A percentile compares a stretch with the other conserved stretches of the same genome.
These are phyloP conservation scores for Penaeus chinensis DNA, from an alignment of 1,140 invertebrate species.

Conservation along the genomic window DNA sequence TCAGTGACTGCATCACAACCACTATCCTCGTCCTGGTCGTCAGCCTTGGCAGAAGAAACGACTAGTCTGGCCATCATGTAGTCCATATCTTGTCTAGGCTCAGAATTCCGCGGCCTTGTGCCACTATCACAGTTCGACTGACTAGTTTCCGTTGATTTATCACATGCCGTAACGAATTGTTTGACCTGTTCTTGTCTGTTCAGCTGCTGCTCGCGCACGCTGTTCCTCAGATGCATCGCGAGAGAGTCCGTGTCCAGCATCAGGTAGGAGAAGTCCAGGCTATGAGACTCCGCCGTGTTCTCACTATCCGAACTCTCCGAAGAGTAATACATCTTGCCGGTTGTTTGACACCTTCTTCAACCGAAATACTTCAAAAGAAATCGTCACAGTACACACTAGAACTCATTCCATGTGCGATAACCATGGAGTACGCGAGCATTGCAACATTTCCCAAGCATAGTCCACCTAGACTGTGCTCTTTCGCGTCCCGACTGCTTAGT, in stretches of 20 bases:
- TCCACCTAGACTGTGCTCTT: neutral
- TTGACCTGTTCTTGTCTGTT: neutral
- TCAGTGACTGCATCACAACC: slow-evolving; percentile 51
- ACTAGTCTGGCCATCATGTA: neutral
- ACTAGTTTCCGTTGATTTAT: slow-evolving; percentile 9
- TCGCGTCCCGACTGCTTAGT: neutral
- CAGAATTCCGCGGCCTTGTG: neutral
- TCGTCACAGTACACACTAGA: neutral
- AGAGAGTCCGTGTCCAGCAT: slow-evolving; percentile 59
- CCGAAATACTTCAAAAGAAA: neutral
- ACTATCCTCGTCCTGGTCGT: slow-evolving; percentile 13
- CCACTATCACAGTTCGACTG: slow-evolving; percentile 5
- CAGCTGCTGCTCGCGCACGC: slow-evolving; percentile 52
- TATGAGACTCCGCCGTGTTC: slow-evolving; percentile 21
- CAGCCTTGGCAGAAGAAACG: neutral
- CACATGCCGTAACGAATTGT: neutral
- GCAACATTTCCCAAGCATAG: neutral
- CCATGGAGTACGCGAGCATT: neutral
- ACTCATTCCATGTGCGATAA: neutral
- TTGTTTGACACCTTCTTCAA: slow-evolving; percentile 2
- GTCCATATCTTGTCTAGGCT: neutral
- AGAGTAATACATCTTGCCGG: slow-evolving; percentile 57
- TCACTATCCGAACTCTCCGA: slow-evolving; percentile 62
- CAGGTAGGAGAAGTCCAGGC: slow-evolving; percentile 59
- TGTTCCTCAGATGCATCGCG: slow-evolving; percentile 57